Evolutionary conservation across 1,140 invertebrate genomes (phyloP), one percentile per base, ranked within the genome.

Genomic region (Heterodera schachtii): DNA sequence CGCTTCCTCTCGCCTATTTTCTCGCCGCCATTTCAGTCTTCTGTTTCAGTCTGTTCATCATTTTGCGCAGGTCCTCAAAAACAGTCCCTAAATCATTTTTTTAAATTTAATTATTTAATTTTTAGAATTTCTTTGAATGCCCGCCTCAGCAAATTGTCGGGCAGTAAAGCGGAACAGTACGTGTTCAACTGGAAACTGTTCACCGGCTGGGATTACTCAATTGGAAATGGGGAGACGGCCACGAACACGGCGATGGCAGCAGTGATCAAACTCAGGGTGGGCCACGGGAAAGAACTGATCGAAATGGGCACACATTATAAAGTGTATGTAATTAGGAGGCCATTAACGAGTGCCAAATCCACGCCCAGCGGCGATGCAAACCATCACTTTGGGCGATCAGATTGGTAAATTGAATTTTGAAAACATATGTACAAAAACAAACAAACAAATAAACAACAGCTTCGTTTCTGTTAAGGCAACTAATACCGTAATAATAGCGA

Each of bases 171-270:
- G 86, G 96, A 98, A 90, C 95, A 98, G 91, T 98, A 94, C 87
- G 93, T 94, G 49, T 98, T 98, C 89, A 95, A 95, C 0, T 98
- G 96, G 96, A 97, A 96, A 91, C 91, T 98, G 1, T 97, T 97
- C 90, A 96, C 95, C 6, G 95, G 95, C 7, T 98, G 96, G 97
- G 96, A 98, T 91, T 98, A 95, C 90, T 97, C 73, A n/a, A 86
- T 87, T 73, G 88, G 88, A 47, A 90, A 90, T 76, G 70, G 78
- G 19, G 88, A 89, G 77, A 89, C 88, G 5, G 88, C 88, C 16
- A 79, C 81, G 16, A 83, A 82, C 81, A 77, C 82, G 31, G 82
- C 82, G 9, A 83, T 83, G 82, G 82, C 82, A 31, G 82, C 73
- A 7, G 82, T 83, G 1, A 83, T 83, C 41, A 83, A 83, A 73